Evolutionary conservation across 2,797 vertebrate genomes (phyloP), one percentile per base, ranked within the genome.

Genomic region (Bufotes viridis): DNA sequence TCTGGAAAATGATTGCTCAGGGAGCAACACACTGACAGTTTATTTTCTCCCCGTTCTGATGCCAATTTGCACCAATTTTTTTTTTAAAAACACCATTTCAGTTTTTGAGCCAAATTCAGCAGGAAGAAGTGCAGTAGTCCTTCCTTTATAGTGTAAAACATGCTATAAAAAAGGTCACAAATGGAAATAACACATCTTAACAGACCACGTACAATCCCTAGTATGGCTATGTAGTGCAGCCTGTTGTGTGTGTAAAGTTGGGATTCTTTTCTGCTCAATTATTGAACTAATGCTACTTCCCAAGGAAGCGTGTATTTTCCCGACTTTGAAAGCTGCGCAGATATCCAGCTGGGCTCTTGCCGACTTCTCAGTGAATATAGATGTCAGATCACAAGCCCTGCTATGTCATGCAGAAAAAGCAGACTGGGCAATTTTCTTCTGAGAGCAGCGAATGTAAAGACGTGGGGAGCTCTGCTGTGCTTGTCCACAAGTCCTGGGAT

Each of bases 391-490:
- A 61, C 42, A 60, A 61, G n/a, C 24, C 72, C 26, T 63, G 58
- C 83, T 85, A 24, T 13, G 42, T 63, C 15, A 63, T 76, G 70
- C 34, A 85, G 58, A 85, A 84, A 82, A 84, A 49, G 82, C 70
- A 72, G 55, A 84, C 14, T 49, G 70, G 29, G 72, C 83, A 78
- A 18, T 85, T 85, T 65, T 58, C n/a, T 75, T 42, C 18, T 9
- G 55, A 84, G 53, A 82, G 61, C 42, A 29, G 67, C 24, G 7
- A 24, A 18, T 34, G 72, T 20, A 75, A 60, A 76, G 82, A 63
- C 29, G 51, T 24, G 82, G 22, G 60, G 82, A 84, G 29, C 24
- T 57, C 49, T 24, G 70, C 51, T 63, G 82, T 53, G 72, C 70
- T 61, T 57, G 8, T 60, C 51, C 55, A 49, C 69, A 58, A 84